These are phyloP conservation scores for Sisyra nigra DNA, from an alignment of 2,888 invertebrate species.

Conservation along the genomic window DNA sequence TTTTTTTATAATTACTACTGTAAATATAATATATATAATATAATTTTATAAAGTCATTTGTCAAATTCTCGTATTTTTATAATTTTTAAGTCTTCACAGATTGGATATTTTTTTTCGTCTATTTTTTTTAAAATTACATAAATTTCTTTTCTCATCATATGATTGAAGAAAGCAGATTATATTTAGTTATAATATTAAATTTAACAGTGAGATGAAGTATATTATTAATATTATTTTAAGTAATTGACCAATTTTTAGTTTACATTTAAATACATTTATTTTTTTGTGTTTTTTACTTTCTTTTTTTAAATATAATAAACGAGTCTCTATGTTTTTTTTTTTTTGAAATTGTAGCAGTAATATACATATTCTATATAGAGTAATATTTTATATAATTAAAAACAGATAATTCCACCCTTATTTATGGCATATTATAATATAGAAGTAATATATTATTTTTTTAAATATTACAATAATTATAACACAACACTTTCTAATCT, in stretches of 20 bases:
- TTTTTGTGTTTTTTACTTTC: no score
- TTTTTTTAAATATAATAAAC: no score
- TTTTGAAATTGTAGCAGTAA: no score
- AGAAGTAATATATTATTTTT: no score
- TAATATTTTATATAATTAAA: no score
- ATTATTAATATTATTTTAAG: slow-evolving; percentile 3
- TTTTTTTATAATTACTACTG: background rate
- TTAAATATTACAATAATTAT: no score
- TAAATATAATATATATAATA: background rate
- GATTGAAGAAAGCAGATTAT: slow-evolving; percentile 1
- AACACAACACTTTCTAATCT: no score
- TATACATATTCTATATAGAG: no score
- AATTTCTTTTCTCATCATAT: slow-evolving; percentile 1
- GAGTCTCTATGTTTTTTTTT: no score
- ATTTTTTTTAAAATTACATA: background rate
- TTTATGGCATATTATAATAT: no score
- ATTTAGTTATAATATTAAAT: slow-evolving; percentile 3
- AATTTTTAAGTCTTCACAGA: slow-evolving; percentile 5
- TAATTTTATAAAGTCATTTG: background rate
- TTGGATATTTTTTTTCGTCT: slow-evolving; percentile 4
- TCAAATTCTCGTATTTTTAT: background rate
- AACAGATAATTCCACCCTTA: no score
- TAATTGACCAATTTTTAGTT: slow-evolving; percentile 6
- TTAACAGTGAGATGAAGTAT: slow-evolving; percentile 1
- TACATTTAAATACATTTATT: background rate